Evolutionary conservation across 1,140 invertebrate species (phyloP).

Genomic region (Zaprionus africanus): DNA sequence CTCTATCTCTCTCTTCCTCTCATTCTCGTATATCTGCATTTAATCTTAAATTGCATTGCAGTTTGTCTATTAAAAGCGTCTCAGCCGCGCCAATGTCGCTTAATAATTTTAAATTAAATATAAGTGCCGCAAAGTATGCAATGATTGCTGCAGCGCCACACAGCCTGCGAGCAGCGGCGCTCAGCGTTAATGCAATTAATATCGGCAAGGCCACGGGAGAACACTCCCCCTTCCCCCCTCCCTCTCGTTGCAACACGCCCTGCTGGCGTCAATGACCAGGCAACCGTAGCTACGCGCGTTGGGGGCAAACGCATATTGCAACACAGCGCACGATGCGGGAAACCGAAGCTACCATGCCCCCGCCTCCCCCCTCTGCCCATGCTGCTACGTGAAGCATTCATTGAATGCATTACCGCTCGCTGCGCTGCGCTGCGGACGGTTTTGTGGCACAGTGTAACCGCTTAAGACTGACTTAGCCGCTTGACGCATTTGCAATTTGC

Average conservation of each 20-base stretch:
- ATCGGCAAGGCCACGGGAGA: constrained; percentile 31
- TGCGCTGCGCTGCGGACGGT: constrained; percentile 1
- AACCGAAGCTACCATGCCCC: background rate
- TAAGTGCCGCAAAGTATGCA: constrained; percentile 75
- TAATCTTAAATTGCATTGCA: constrained; percentile 33
- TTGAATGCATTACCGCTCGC: constrained; percentile 26
- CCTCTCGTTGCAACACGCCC: background rate
- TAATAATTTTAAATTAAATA: constrained; percentile 78
- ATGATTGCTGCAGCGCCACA: constrained; percentile 63
- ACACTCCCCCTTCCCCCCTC: background rate
- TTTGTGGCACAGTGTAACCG: background rate
- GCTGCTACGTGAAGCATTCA: constrained; percentile 16
- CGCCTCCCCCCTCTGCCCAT: background rate
- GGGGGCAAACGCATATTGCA: constrained; percentile 24
- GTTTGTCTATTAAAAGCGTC: constrained; percentile 18
- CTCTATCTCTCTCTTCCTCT: background rate
- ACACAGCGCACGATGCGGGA: background rate
- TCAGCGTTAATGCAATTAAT: constrained; percentile 45
- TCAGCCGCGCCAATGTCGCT: constrained; percentile 41
- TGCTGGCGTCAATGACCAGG: constrained; percentile 49
- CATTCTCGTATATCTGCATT: constrained; percentile 4
- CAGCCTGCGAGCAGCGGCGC: constrained; percentile 17
- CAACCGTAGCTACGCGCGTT: background rate
- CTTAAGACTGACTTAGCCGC: constrained; percentile 33
- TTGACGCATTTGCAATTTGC: constrained; percentile 41